These are phyloP conservation scores for Gryllus bimaculatus DNA, from an alignment of 1,140 invertebrate species.

Conservation along the genomic window DNA sequence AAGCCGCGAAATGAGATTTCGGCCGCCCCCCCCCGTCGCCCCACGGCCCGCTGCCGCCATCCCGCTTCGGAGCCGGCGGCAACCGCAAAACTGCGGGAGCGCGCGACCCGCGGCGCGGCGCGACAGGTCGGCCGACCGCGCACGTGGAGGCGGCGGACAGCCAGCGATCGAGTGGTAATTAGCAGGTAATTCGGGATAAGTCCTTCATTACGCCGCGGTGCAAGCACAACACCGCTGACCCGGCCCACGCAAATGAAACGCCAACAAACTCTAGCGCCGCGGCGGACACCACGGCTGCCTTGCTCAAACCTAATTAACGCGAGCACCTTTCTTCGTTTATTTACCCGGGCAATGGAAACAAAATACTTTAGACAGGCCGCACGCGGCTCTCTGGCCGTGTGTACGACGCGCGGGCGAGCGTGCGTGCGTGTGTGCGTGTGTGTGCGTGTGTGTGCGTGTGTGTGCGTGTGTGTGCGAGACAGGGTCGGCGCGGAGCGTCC, in stretches of 20 bases:
- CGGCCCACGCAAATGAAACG: not conserved
- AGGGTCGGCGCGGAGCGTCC: too few species aligned
- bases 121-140: too few species aligned
- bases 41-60: too few species aligned
- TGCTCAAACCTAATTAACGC: not conserved
- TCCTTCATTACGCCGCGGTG: not conserved
- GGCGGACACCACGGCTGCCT: not conserved
- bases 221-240: not conserved
- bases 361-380: not conserved
- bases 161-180: not conserved
- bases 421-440: too few species aligned
- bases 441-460: too few species aligned
- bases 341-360: not conserved
- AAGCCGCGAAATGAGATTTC: not conserved
- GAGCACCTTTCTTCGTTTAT: not conserved
- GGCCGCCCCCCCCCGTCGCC: too few species aligned
- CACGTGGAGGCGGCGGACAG: too few species aligned
- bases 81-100: too few species aligned
- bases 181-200: slow-evolving; percentile 3
- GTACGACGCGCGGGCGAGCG: too few species aligned
- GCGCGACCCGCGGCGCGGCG: too few species aligned
- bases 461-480: too few species aligned
- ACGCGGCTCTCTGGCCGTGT: not conserved
- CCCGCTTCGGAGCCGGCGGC: too few species aligned
- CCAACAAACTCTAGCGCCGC: not conserved